phyloP scores from a whole-genome alignment of 2,113 vertebrate species.

The Corythaixoides concolor region DNA sequence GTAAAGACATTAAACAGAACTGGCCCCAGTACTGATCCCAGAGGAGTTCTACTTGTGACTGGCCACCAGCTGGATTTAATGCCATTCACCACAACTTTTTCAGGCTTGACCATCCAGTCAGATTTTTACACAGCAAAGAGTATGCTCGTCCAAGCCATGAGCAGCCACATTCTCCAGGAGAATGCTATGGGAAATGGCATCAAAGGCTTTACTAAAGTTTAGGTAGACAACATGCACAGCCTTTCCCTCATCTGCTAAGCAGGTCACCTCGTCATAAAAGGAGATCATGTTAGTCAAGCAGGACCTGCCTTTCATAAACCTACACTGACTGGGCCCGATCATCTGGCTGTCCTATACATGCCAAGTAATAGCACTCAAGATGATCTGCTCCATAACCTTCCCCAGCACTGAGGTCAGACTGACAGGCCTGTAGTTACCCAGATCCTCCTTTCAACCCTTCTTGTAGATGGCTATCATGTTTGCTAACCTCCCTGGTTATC shows the following conservation, averaged over 20 bases:
- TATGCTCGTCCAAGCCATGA: too few species aligned
- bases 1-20: neutral
- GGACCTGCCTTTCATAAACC: too few species aligned
- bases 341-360: neutral
- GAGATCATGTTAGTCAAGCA: too few species aligned
- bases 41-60: neutral
- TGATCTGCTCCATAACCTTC: neutral
- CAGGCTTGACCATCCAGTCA: too few species aligned
- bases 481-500: neutral
- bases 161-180: too few species aligned
- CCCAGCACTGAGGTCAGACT: accelerated
- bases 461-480: neutral
- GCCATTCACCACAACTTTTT: too few species aligned
- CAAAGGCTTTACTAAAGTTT: too few species aligned
- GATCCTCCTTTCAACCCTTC: accelerated
- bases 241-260: too few species aligned
- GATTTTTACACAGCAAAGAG: too few species aligned
- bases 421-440: neutral
- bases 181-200: too few species aligned
- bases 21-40: neutral
- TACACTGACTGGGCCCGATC: accelerated
- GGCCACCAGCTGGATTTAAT: accelerated
- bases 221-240: too few species aligned
- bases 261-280: too few species aligned
- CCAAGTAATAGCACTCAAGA: neutral